Evolutionary conservation across 2,888 invertebrate species (phyloP).

Genomic region (Lomographa bimaculata): DNA sequence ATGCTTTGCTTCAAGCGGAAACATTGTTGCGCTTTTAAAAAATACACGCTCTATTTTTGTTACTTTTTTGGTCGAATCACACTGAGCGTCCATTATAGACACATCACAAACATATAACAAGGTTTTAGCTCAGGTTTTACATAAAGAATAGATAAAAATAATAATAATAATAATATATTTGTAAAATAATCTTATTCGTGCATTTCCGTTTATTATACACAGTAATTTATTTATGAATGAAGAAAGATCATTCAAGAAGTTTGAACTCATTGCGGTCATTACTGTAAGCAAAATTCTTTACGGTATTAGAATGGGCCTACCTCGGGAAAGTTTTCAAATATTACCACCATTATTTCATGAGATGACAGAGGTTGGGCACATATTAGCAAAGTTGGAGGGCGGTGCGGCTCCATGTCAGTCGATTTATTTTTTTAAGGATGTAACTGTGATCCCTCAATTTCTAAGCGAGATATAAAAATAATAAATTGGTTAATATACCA

Average conservation of each 20-base stretch:
- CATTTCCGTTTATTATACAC: no score
- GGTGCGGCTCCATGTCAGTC: slow-evolving; percentile 60
- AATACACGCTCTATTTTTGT: slow-evolving; percentile 6
- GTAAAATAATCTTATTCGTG: no score
- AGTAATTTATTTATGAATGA: no score
- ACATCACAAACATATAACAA: no score
- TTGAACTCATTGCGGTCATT: slow-evolving; percentile 57
- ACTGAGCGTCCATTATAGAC: no score
- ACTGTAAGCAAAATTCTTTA: slow-evolving; percentile 72
- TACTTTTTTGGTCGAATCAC: no score
- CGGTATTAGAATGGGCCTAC: slow-evolving; percentile 66
- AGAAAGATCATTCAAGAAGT: slow-evolving; percentile 55
- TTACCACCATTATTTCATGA: slow-evolving; percentile 80
- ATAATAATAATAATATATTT: no score
- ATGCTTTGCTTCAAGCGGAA: slow-evolving; percentile 21
- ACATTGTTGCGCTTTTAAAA: slow-evolving; percentile 15
- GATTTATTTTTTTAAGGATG: slow-evolving; percentile 62
- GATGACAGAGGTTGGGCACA: slow-evolving; percentile 82
- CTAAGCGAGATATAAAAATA: slow-evolving; percentile 17
- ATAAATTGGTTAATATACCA: slow-evolving; percentile 13
- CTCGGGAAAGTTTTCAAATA: slow-evolving; percentile 79
- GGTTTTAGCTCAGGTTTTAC: no score
- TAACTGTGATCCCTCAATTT: slow-evolving; percentile 32
- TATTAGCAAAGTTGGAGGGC: slow-evolving; percentile 77
- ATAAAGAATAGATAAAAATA: no score